A percentile compares a stretch with the other conserved stretches of the same genome.
Evolutionary conservation across 2,888 invertebrate genomes (phyloP).

Genomic region (Hybos culiciformis): DNA sequence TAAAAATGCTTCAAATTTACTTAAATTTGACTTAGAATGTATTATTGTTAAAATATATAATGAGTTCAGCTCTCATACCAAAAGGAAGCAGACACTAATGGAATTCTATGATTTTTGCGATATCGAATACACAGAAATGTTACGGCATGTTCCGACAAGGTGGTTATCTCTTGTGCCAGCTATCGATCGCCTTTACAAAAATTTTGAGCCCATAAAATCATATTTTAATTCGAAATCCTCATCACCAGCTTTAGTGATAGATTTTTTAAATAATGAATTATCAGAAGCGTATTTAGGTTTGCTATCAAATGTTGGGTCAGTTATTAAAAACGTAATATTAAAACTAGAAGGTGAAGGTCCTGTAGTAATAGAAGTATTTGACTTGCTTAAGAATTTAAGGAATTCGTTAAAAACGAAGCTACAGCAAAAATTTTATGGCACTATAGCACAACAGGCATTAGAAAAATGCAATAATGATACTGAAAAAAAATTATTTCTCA

Average conservation of each 20-base stretch:
- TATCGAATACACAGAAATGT: conserved; percentile 1
- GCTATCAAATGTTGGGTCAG: background rate
- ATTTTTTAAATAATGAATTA: conserved; percentile 8
- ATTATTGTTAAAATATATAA: conserved; percentile 2
- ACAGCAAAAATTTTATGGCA: conserved; percentile 1
- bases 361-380: conserved; percentile 6
- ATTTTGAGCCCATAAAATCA: background rate
- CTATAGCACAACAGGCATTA: conserved; percentile 1
- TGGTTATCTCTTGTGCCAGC: background rate
- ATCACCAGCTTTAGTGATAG: conserved; percentile 1
- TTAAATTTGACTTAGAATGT: conserved; percentile 2
- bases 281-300: conserved; percentile 5
- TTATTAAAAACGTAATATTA: conserved; percentile 6
- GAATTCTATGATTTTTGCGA: conserved; percentile 3
- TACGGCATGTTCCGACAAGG: background rate
- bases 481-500: conserved; percentile 1
- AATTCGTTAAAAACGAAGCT: conserved; percentile 3
- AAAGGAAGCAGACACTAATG: conserved; percentile 1
- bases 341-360: conserved; percentile 5
- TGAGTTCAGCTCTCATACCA: conserved; percentile 3
- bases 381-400: background rate
- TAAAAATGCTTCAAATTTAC: conserved; percentile 1
- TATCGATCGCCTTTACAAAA: conserved; percentile 2
- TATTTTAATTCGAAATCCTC: conserved; percentile 3
- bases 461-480: conserved; percentile 1